Conservation (phyloP, 2,888 invertebrate species). For the Mesorhabditis spiculigera region DNA sequence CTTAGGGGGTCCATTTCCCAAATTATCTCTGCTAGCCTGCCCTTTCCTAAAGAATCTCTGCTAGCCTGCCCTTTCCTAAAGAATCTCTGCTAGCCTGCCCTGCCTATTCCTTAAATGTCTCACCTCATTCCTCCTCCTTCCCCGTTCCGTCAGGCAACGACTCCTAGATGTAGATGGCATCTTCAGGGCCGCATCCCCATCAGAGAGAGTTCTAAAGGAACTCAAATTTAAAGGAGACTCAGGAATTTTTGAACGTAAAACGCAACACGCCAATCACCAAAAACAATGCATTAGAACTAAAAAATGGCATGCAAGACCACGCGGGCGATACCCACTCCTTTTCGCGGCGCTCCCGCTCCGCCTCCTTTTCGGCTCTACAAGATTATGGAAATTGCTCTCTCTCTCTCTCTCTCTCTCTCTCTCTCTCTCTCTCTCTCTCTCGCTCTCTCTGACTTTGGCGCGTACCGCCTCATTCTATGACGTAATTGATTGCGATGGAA, state of each 20-base stretch:
- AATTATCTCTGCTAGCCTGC: too few relatives aligned
- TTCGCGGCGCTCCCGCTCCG: constrained; percentile 5
- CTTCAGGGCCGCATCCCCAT: neutral
- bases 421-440: too few relatives aligned
- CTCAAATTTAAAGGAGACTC: neutral
- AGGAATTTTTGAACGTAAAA: too few relatives aligned
- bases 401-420: neutral
- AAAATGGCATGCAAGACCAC: neutral
- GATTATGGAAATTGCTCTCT: neutral
- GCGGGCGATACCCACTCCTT: neutral
- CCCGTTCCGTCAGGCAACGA: neutral
- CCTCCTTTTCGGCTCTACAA: neutral
- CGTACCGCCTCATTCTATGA: too few relatives aligned
- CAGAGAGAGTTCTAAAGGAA: neutral
- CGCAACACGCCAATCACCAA: too few relatives aligned
- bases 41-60: too few relatives aligned
- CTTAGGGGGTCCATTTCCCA: neutral
- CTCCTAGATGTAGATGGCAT: neutral
- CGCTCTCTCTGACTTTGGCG: too few relatives aligned
- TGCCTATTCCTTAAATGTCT: neutral
- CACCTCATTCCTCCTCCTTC: neutral
- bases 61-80: neutral
- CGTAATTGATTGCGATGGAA: too few relatives aligned
- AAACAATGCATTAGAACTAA: neutral
- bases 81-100: neutral